Conservation (phyloP, 2,888 invertebrate genomes). For the Lycophotia porphyrea region DNA sequence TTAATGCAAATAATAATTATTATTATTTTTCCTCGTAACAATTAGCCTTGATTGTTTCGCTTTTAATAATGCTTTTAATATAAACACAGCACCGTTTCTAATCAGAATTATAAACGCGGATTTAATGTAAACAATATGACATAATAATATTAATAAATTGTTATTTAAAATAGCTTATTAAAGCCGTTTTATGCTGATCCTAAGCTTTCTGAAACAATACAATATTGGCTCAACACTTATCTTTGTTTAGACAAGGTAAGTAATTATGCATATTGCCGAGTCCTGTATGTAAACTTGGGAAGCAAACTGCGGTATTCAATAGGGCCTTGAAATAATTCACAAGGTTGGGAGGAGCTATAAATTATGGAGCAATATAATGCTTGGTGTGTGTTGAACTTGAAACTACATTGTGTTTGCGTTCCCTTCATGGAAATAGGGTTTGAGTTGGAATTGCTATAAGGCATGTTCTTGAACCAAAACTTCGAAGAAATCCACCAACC, state of each 20-base stretch:
- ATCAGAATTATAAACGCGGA: slow-evolving; percentile 7
- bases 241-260: slow-evolving; percentile 62
- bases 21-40: slow-evolving; percentile 14
- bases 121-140: slow-evolving; percentile 31
- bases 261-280: slow-evolving; percentile 66
- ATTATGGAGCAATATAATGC: slow-evolving; percentile 47
- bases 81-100: background rate
- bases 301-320: slow-evolving; percentile 60
- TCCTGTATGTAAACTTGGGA: slow-evolving; percentile 55
- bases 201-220: slow-evolving; percentile 38
- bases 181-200: slow-evolving; percentile 36
- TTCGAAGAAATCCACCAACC: background rate
- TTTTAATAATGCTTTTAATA: slow-evolving; percentile 1
- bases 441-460: background rate
- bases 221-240: slow-evolving; percentile 53
- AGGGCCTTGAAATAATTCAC: slow-evolving; percentile 67
- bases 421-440: slow-evolving; percentile 1
- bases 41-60: slow-evolving; percentile 1
- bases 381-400: slow-evolving; percentile 11
- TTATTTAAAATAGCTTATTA: slow-evolving; percentile 31
- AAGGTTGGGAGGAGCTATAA: slow-evolving; percentile 65
- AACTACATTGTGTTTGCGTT: slow-evolving; percentile 6
- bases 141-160: slow-evolving; percentile 32
- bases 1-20: slow-evolving; percentile 3
- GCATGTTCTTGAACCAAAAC: background rate